Base-by-base conservation (phyloP, 2,797 vertebrate species). In the Iguana delicatissima region DNA sequence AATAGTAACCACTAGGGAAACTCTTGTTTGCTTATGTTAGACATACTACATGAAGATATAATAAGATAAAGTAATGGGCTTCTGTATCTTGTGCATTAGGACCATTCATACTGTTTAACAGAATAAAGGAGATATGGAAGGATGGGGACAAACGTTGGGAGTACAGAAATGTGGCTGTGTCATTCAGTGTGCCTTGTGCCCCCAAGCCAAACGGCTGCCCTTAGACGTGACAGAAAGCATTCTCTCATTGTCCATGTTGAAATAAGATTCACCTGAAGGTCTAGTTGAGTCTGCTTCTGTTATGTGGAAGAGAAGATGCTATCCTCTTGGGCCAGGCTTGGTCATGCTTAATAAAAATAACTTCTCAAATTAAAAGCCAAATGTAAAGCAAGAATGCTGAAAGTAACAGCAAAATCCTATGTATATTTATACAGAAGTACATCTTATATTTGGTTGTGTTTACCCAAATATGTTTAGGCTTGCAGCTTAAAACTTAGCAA, bases 331-430 rank as follows among this genome's bases (percentile, higher is more conserved):
- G 67, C 29, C 29, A 69, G 1, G 29, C 67, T 69, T 32, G 12
- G 7, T 69, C 10, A 69, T 32, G 18, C 5, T 38, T 7, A 20
- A 76, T 76, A 38, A 38, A 22, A 38, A 76, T 22, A 20, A 2
- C 20, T 8, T 42, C 7, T 22, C 74, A 76, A 76, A 76, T 76
- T 76, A 77, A 32, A 57, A 77, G 24, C 55, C 93, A 94, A 95
- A 94, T 90, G 92, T 95, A 94, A 91, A 93, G 94, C 93, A 94
- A 93, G 93, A 92, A 90, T 93, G 93, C 94, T 95, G 91, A 94
- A 96, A 81, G 55, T 24, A 38, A 20, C 24, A 32, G 26, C n/a
- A 55, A 50, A 72, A 42, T 55, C n/a, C 0, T 38, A 57, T 38
- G 52, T 35, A n/a, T 52, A 24, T 73, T 88, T 59, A 32, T 7